Evolutionary conservation across 2,797 vertebrate genomes (phyloP).

Genomic region (Chaenodraco wilsoni): DNA sequence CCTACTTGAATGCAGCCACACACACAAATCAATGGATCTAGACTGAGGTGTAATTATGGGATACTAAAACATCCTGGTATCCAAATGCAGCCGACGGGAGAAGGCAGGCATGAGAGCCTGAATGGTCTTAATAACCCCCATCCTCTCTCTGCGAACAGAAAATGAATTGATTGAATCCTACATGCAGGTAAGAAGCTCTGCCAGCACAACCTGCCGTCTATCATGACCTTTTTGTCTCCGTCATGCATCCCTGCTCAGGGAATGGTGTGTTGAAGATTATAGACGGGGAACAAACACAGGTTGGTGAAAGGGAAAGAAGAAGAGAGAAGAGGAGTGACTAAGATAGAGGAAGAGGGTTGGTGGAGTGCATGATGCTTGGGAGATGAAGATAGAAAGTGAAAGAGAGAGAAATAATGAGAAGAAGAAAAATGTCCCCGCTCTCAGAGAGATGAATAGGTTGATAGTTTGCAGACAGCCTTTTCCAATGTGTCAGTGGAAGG

Average conservation of each 20-base stretch:
- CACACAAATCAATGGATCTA: slow-evolving; percentile 70
- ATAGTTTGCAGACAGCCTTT: slow-evolving; percentile 78
- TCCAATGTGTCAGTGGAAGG: slow-evolving; percentile 71
- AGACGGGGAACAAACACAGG: slow-evolving; percentile 71
- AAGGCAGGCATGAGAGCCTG: slow-evolving; percentile 57
- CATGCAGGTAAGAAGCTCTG: slow-evolving; percentile 72
- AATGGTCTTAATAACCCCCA: slow-evolving; percentile 66
- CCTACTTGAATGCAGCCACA: slow-evolving; percentile 65
- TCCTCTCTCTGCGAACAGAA: slow-evolving; percentile 58
- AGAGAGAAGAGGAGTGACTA: slow-evolving; percentile 61
- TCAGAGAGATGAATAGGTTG: slow-evolving; percentile 77
- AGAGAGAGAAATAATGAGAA: slow-evolving; percentile 76
- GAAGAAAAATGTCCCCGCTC: slow-evolving; percentile 67
- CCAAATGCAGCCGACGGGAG: slow-evolving; percentile 56
- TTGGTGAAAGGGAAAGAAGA: slow-evolving; percentile 60
- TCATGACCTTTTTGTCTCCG: slow-evolving; percentile 79
- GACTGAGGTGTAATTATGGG: slow-evolving; percentile 66
- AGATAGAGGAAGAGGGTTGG: slow-evolving; percentile 36
- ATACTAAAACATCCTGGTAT: slow-evolving; percentile 69
- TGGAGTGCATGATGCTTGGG: slow-evolving; percentile 58
- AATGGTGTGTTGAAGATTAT: slow-evolving; percentile 74
- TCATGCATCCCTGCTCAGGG: slow-evolving; percentile 66
- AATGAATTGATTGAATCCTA: slow-evolving; percentile 75
- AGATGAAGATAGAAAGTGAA: slow-evolving; percentile 70
- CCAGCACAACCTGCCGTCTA: slow-evolving; percentile 74